A percentile compares a stretch with the other conserved stretches of the same genome.
These are phyloP conservation scores for Microcaecilia unicolor DNA, from an alignment of 2,797 vertebrate genomes.

Conservation along the genomic window DNA sequence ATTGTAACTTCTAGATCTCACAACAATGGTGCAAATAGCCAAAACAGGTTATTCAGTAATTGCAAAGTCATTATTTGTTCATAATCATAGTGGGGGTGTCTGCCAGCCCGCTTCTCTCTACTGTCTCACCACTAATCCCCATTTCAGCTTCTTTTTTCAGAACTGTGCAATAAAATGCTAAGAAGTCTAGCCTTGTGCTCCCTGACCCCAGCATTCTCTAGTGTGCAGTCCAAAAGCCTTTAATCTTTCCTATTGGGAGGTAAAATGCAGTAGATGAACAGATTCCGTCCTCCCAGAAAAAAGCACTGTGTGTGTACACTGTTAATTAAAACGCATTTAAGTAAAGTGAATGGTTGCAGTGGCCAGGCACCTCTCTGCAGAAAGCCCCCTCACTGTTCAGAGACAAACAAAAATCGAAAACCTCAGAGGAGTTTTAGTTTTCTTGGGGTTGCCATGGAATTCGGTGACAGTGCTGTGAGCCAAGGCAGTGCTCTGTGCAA, in stretches of 20 bases:
- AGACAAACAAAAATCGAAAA: slow-evolving; percentile 10
- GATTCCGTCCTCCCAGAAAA: slow-evolving; percentile 5
- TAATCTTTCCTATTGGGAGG: background rate
- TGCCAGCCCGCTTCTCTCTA: too few species aligned
- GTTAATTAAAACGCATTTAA: slow-evolving; percentile 44
- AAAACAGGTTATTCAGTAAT: slow-evolving; percentile 1
- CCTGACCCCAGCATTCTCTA: background rate
- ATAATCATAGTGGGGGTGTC: too few species aligned
- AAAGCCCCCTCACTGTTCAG: slow-evolving; percentile 6
- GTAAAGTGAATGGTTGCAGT: slow-evolving; percentile 28
- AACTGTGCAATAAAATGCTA: background rate
- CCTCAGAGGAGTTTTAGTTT: background rate
- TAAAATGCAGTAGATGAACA: background rate
- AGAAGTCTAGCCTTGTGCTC: background rate
- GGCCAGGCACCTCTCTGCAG: slow-evolving; percentile 16
- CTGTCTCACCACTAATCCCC: too few species aligned
- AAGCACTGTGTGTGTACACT: slow-evolving; percentile 24
- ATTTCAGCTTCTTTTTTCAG: background rate
- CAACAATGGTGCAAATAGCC: slow-evolving; percentile 9
- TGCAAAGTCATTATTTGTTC: fast-evolving
- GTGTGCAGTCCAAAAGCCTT: background rate
- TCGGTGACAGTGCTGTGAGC: background rate
- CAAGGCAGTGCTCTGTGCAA: background rate
- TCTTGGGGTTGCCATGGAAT: slow-evolving; percentile 18
- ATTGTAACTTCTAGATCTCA: slow-evolving; percentile 2